Conservation (phyloP, 2,113 vertebrate species). For the Dissostichus mawsoni region DNA sequence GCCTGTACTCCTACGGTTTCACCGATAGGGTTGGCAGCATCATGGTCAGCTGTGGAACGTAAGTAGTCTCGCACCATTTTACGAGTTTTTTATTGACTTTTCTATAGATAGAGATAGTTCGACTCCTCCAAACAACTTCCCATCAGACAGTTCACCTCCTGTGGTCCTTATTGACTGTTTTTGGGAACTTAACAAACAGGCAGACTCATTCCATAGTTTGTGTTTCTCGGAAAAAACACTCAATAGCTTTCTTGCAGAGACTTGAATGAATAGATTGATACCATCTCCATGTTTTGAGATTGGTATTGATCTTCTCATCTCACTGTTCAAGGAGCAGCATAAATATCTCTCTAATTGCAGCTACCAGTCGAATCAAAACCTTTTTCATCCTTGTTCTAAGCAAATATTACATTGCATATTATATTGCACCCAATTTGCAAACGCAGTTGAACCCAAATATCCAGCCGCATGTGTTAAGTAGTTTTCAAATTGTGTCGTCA, state of each 20-base stretch:
- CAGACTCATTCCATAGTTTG: too few species aligned
- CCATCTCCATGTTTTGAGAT: not conserved
- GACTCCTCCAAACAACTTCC: too few species aligned
- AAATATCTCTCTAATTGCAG: not conserved
- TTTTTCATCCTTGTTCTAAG: slow-evolving; percentile 1
- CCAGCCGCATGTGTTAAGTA: slow-evolving; percentile 8
- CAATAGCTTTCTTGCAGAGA: not conserved
- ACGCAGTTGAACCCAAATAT: slow-evolving; percentile 5
- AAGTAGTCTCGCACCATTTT: slow-evolving; percentile 55
- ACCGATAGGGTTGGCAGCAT: slow-evolving; percentile 84
- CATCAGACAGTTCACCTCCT: too few species aligned
- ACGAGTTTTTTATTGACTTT: not conserved
- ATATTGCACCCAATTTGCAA: slow-evolving; percentile 9
- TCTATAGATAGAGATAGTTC: too few species aligned
- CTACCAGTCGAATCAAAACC: not conserved
- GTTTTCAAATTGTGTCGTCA: slow-evolving; percentile 36
- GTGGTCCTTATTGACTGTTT: too few species aligned
- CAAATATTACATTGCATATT: not conserved
- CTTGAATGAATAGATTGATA: too few species aligned
- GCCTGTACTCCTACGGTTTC: slow-evolving; percentile 83
- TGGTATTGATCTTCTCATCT: not conserved
- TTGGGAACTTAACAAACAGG: too few species aligned
- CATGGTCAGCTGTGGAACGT: slow-evolving; percentile 85
- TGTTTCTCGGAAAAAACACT: not conserved
- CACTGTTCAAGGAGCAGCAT: not conserved